These are phyloP conservation scores for Capreolus pygargus DNA, from an alignment of 2,113 vertebrate species.

Conservation along the genomic window DNA sequence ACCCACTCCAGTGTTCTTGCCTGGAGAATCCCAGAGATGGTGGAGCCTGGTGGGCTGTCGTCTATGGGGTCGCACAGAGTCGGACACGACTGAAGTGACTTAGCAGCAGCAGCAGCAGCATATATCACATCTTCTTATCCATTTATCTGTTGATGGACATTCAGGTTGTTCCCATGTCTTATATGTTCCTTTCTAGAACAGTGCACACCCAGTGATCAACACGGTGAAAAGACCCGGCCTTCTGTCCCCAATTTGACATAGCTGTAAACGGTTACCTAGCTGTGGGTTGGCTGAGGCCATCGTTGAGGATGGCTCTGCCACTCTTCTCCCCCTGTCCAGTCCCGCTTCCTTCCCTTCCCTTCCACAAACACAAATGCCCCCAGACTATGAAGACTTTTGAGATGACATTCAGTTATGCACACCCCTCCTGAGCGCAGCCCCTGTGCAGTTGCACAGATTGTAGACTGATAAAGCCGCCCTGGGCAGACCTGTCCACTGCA, in stretches of 20 bases:
- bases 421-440: not conserved
- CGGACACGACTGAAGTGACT: too few relatives aligned
- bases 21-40: too few relatives aligned
- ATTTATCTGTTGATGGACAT: not conserved
- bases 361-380: not conserved
- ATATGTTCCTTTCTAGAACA: not conserved
- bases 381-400: not conserved
- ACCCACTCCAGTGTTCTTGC: too few relatives aligned
- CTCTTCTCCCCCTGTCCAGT: too few relatives aligned
- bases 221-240: not conserved
- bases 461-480: not conserved
- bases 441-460: not conserved
- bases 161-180: not conserved
- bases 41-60: too few relatives aligned
- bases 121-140: not conserved
- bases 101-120: not conserved
- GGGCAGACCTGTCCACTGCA: not conserved
- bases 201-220: too few relatives aligned
- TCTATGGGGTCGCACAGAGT: too few relatives aligned
- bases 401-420: not conserved
- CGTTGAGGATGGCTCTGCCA: rapidly evolving
- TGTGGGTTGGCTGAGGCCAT: not conserved
- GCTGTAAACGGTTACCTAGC: not conserved
- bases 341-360: too few relatives aligned
- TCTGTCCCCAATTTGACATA: not conserved